Base-by-base conservation (phyloP, 1,140 invertebrate genomes). In the Kradibia gibbosae region DNA sequence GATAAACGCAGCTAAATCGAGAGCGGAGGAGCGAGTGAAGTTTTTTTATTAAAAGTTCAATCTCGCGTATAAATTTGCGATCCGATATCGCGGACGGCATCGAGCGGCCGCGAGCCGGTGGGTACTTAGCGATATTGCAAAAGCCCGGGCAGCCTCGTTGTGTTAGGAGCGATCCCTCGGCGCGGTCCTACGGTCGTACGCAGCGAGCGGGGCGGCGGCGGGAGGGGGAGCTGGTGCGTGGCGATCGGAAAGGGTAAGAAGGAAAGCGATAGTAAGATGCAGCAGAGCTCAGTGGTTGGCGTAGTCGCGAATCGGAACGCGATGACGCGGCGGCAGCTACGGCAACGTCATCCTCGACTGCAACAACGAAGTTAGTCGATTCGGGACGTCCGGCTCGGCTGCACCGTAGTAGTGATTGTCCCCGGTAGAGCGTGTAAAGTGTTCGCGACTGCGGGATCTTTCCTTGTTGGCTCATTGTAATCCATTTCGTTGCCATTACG, bases 351-450 rank as follows among this genome's bases (percentile, higher is more conserved):
- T 67, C 34, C 34, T 39, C 62, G n/a, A 67, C 5, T 20, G 34
- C 34, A 67, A 67, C 34, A 67, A 67, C 34, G 34, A 67, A 67
- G 62, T 39, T 39, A 67, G 62, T 67, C 62, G 62, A 67, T 67
- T 67, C 62, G 34, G 28, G 22, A 67, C 34, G 62, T 67, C 62
- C 62, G 62, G 62, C 62, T 67, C 34, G 2, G 22, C 36, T 67
- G 34, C 28, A 39, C 39, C 34, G 36, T 39, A 39, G 62, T 39
- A 67, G 34, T 39, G 34, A 39, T 67, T 39, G 22, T 34, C 17
- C 62, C 34, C 28, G 62, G 22, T 39, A 67, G 62, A 36, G 62
- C 34, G 34, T 39, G 20, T 67, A 67, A 39, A 67, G 62, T 39
- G 22, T 67, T 22, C 22, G 11, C 62, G 5, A 67, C 39, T 67